Base-by-base conservation (phyloP, 2,797 vertebrate genomes). In the Lagorchestes hirsutus region DNA sequence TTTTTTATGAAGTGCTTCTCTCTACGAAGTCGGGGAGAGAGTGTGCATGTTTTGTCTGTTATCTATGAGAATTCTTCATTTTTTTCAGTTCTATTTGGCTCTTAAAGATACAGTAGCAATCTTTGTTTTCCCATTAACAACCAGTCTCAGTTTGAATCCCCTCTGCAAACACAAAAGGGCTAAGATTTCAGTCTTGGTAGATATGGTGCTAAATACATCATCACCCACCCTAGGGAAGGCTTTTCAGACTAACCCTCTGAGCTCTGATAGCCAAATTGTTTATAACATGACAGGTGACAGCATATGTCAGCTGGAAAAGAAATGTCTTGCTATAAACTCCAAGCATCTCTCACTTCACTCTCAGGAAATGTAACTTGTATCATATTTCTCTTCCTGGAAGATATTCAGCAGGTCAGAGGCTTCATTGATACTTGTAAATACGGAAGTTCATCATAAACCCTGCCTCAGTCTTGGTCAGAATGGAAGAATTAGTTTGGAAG, bases 211-310 rank as follows among this genome's bases (percentile, higher is more conserved):
- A 96, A 97, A 97, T 87, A 98, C 98, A 98, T 98, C 98, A 98
- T 98, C 98, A 98, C 97, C 97, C 98, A 97, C 97, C 97, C 96
- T 96, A 98, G 52, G 82, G 97, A 99, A 98, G 98, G 93, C 94
- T 98, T 98, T 98, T 99, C 98, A 97, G 97, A 98, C 98, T 97
- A 98, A 97, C 96, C 95, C 96, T 98, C 98, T 98, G 98, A 98
- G 99, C 97, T 99, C 98, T 98, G 99, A 98, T 95, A 92, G 97
- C 98, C 95, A 98, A 98, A 98, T 99, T 99, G 99, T 99, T 99
- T 99, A 98, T 99, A 99, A 99, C 98, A 97, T 99, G 99, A 99
- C 99, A 99, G 99, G 99, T 99, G 99, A 99, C 99, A 99, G 98
- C 98, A 98, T 98, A 98, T 99, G 99, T 99, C 99, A 99, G 99